Conservation (phyloP, 2,797 vertebrate species). For the Pterois miles region DNA sequence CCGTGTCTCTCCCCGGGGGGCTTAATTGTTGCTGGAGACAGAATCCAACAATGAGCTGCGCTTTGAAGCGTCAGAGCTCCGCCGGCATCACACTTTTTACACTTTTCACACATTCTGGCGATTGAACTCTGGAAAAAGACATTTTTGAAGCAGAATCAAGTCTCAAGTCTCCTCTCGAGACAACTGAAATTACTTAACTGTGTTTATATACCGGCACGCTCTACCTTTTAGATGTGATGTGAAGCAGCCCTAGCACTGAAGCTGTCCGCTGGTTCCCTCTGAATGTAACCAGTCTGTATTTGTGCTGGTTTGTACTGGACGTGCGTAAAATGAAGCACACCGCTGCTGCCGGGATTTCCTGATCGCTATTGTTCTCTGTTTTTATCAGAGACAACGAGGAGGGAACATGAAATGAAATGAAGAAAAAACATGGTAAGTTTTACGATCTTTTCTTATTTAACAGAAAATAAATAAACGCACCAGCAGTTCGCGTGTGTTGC, state of each 20-base stretch:
- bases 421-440: slow-evolving; percentile 54
- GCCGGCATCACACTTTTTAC: neutral
- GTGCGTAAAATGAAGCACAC: slow-evolving; percentile 57
- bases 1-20: neutral
- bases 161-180: slow-evolving; percentile 14
- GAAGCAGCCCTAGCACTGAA: slow-evolving; percentile 1
- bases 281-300: neutral
- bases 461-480: neutral
- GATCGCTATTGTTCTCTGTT: slow-evolving; percentile 6
- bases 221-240: neutral
- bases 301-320: slow-evolving; percentile 30
- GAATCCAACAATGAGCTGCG: slow-evolving; percentile 10
- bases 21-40: neutral
- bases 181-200: neutral
- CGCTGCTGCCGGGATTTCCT: slow-evolving; percentile 28
- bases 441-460: neutral
- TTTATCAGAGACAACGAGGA: neutral
- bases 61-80: slow-evolving; percentile 3
- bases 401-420: neutral
- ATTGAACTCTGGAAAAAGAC: neutral
- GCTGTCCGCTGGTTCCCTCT: neutral
- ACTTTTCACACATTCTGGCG: slow-evolving; percentile 12
- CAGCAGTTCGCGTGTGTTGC: neutral
- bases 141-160: neutral
- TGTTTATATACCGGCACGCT: neutral